A percentile compares a stretch with the other conserved stretches of the same genome.
phyloP scores from a whole-genome alignment of 2,113 vertebrate species.

The Brienomyrus brachyistius region DNA sequence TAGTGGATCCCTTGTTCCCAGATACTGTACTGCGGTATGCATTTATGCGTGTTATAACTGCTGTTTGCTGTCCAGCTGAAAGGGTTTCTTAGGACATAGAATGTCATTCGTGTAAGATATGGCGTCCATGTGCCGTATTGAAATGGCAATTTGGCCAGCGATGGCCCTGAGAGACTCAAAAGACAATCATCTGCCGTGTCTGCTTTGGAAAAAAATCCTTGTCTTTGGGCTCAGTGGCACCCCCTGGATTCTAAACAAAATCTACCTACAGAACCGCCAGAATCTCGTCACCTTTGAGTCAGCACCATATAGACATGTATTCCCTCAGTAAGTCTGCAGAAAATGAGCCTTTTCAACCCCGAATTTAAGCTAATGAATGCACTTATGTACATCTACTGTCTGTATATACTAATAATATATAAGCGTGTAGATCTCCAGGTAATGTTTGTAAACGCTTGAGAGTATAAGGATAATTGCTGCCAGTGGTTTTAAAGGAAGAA shows the following conservation, averaged over 20 bases:
- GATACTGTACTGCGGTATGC: background rate
- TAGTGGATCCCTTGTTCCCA: background rate
- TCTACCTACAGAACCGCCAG: background rate
- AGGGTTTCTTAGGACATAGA: background rate
- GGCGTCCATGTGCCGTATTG: background rate
- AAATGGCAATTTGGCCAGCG: constrained; percentile 11
- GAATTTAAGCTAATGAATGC: background rate
- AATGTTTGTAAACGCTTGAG: background rate
- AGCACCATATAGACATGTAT: background rate
- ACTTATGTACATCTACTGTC: background rate
- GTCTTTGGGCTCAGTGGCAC: background rate
- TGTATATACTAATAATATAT: background rate
- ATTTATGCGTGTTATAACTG: background rate
- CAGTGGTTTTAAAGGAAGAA: background rate
- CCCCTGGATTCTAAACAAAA: background rate
- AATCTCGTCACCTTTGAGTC: background rate
- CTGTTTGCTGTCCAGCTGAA: background rate
- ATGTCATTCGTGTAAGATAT: background rate
- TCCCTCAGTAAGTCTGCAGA: background rate
- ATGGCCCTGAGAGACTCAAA: background rate
- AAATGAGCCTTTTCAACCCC: background rate
- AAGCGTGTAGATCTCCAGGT: background rate
- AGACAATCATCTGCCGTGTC: constrained; percentile 9
- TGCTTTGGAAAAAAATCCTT: background rate
- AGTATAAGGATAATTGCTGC: background rate